Evolutionary conservation across 2,113 vertebrate genomes (phyloP).

Genomic region (Tiliqua scincoides): DNA sequence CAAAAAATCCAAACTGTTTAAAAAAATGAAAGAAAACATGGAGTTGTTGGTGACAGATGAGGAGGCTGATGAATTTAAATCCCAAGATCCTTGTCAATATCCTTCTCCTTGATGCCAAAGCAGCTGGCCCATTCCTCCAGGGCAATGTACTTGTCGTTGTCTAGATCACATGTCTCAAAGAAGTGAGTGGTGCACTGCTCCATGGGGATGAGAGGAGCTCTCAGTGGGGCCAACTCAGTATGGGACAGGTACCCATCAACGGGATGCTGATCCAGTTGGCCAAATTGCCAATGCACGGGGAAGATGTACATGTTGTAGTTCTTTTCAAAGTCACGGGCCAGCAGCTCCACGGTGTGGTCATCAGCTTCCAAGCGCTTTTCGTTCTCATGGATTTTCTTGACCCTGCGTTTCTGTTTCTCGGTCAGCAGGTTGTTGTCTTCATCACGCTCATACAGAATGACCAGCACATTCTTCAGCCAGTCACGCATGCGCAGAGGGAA

Average conservation of each 20-base stretch:
- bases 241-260: slow-evolving; percentile 96
- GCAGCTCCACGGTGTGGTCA: slow-evolving; percentile 92
- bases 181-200: slow-evolving; percentile 99
- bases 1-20: slow-evolving; percentile 69
- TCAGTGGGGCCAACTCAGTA: slow-evolving; percentile 94
- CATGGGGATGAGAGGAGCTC: slow-evolving; percentile 98
- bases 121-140: slow-evolving; percentile 96
- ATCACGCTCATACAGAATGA: slow-evolving; percentile 93
- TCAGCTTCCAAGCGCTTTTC: slow-evolving; percentile 95
- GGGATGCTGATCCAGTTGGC: slow-evolving; percentile 97
- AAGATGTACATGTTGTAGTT: slow-evolving; percentile 99
- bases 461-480: slow-evolving; percentile 99
- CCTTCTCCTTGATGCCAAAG: slow-evolving; percentile 97
- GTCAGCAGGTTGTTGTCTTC: slow-evolving; percentile 95
- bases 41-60: slow-evolving; percentile 60
- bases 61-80: slow-evolving; percentile 80
- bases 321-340: slow-evolving; percentile 96
- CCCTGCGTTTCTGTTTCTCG: slow-evolving; percentile 97
- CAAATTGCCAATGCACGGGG: slow-evolving; percentile 98
- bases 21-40: slow-evolving; percentile 69
- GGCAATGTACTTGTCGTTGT: slow-evolving; percentile 96
- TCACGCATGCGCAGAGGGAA: slow-evolving; percentile 99
- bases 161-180: slow-evolving; percentile 92
- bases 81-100: slow-evolving; percentile 93
- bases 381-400: slow-evolving; percentile 97